Base-by-base conservation (phyloP, 2,113 vertebrate species). In the Coreoperca whiteheadi region DNA sequence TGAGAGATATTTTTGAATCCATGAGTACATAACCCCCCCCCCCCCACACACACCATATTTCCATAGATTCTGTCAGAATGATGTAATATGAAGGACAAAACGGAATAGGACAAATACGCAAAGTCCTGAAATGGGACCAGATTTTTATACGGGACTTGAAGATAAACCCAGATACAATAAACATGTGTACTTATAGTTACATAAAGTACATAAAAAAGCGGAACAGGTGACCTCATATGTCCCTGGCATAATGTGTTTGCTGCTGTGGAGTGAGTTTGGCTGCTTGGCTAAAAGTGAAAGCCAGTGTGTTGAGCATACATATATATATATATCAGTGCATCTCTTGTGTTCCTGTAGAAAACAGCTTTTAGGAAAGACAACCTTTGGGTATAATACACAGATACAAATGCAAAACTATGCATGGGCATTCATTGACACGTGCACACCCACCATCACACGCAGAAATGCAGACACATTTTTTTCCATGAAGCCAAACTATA, bases 401-500 rank as follows among this genome's bases (percentile, higher is more conserved):
- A 50, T 32, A 65, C 50, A 84, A 69, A 76, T 57, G 10, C 20
- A 51, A 39, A 41, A 48, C 16, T 66, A 41, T 54, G 51, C 15
- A 76, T 48, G 51, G 23, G 30, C 71, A 60, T 51, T 63, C 41
- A 63, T 25, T 12, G 20, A 20, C 46, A 46, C 1, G 15, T 21
- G 56, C 23, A 59, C 4, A 3, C 56, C 16, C 41, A 28, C 23
- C 25, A 48, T 43, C 64, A 48, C 21, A 32, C 28, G 76, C 28
- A 67, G 28, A 53, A 51, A 65, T 28, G 57, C 15, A 67, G 23
- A 82, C 39, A 67, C 23, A 2, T 6, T 67, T 53, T 30, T 66
- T 70, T 30, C 59, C 78, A 68, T 57, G 8, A 81, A 83, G 63
- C 48, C 20, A 66, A 59, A 77, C 72, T 72, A 34, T 72, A 34